Conservation (phyloP, 2,888 invertebrate genomes). For the Xanthorhoe designata region DNA sequence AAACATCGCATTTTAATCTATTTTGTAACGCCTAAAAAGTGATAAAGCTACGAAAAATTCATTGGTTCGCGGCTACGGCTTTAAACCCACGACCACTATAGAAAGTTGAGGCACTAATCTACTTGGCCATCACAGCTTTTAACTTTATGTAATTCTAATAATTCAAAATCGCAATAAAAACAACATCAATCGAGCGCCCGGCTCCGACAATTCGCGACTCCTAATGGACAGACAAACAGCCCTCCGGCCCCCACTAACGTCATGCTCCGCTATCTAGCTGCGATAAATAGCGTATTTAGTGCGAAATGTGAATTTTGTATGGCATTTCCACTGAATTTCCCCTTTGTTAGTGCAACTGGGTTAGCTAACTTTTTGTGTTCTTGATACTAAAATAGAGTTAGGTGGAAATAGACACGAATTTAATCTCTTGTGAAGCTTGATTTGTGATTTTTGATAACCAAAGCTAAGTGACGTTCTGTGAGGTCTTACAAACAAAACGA, state of each 20-base stretch:
- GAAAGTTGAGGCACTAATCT: too few relatives aligned
- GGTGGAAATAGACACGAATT: neutral
- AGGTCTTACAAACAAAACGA: too few relatives aligned
- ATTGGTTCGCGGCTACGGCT: too few relatives aligned
- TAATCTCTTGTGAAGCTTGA: neutral
- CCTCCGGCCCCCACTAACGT: conserved; percentile 44
- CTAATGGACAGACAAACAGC: conserved; percentile 42
- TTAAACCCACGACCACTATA: too few relatives aligned
- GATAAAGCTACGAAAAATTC: too few relatives aligned
- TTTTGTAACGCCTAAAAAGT: too few relatives aligned
- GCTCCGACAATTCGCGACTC: conserved; percentile 15
- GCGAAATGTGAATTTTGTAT: conserved; percentile 37
- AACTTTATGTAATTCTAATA: too few relatives aligned
- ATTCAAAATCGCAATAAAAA: conserved; percentile 13
- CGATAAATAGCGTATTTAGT: conserved; percentile 44
- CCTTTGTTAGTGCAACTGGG: conserved; percentile 1
- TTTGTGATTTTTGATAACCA: neutral
- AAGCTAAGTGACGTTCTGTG: too few relatives aligned
- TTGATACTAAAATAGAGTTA: neutral
- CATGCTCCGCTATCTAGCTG: conserved; percentile 42
- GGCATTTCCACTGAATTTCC: conserved; percentile 31
- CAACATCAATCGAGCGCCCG: conserved; percentile 11
- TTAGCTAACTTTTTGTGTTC: neutral
- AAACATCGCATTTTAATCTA: too few relatives aligned
- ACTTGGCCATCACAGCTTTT: too few relatives aligned